Evolutionary conservation across 2,113 vertebrate species (phyloP).

Genomic region (Mus pahari): DNA sequence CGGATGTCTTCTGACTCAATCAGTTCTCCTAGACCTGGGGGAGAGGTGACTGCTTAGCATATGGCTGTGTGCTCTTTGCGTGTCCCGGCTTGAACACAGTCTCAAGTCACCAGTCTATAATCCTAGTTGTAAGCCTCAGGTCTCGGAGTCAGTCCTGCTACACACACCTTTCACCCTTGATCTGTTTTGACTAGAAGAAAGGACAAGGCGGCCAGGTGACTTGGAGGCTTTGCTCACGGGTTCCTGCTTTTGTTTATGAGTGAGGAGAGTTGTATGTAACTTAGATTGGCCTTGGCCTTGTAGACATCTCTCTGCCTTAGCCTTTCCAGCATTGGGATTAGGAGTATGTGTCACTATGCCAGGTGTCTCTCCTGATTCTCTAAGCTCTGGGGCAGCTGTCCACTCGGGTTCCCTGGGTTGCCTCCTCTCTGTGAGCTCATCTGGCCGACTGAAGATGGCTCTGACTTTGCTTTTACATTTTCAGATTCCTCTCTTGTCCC

Average conservation of each 20-base stretch:
- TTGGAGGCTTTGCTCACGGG: neutral
- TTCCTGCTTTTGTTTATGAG: neutral
- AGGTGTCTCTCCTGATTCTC: neutral
- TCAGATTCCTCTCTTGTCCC: neutral
- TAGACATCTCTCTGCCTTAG: neutral
- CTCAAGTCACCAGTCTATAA: neutral
- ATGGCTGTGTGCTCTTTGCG: neutral
- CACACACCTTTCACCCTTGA: neutral
- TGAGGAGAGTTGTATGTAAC: neutral
- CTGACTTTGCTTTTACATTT: neutral
- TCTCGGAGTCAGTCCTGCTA: neutral
- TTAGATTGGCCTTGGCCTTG: neutral
- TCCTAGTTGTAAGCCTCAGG: neutral
- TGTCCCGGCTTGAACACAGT: constrained; percentile 48
- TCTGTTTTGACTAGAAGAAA: neutral
- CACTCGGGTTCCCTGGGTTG: neutral
- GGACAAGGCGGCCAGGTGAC: neutral
- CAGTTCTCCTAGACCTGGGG: neutral
- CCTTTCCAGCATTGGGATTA: neutral
- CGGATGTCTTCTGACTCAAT: neutral
- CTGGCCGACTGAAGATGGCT: neutral
- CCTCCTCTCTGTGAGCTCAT: neutral
- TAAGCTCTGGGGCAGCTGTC: neutral
- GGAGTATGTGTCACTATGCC: no score
- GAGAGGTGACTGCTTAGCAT: neutral